Evolutionary conservation across 2,113 vertebrate genomes (phyloP), one percentile per base, ranked within the genome.

Genomic region (Agapornis roseicollis): DNA sequence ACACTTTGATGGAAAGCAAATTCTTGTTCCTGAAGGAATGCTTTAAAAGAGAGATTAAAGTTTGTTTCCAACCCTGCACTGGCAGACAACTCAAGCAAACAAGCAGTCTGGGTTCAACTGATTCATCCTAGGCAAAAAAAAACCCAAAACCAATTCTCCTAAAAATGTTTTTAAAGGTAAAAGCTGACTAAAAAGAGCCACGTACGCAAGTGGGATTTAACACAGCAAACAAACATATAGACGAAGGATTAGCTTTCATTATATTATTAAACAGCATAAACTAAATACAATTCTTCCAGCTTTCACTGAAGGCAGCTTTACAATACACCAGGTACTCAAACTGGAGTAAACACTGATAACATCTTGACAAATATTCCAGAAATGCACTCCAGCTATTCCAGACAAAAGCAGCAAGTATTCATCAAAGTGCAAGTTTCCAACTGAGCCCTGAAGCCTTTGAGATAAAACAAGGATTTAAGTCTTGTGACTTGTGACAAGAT

Each of bases 291-390:
- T 81, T 95, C 78, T 78, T 96, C 9, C 74, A 96, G 88, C 58
- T 91, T 89, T 95, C 72, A 76, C 68, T 55, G 64, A 95, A 97
- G 87, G 53, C 85, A 74, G 84, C 93, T 95, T 96, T 94, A 93
- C 94, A 98, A 97, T 97, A 91, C 90, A 68, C 41, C 56, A 87
- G 83, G 96, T 97, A 90, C 97, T 98, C 96, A 90, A 95, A 96
- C 73, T 95, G 97, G 82, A 94, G 92, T 92, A 97, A 94, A 93
- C 81, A 95, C 92, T 94, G 96, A 98, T 98, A 97, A 97, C 97
- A 98, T 98, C 97, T 97, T 94, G 93, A 96, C 95, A 97, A 97
- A 98, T 97, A 98, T 97, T 97, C 87, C 96, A 98, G 96, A 98
- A 98, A 98, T 97, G 97, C 94, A 97, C 95, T 91, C 97, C 90